Evolutionary conservation across 2,888 invertebrate genomes (phyloP), one percentile per base, ranked within the genome.

Genomic region (Erebia epiphron): DNA sequence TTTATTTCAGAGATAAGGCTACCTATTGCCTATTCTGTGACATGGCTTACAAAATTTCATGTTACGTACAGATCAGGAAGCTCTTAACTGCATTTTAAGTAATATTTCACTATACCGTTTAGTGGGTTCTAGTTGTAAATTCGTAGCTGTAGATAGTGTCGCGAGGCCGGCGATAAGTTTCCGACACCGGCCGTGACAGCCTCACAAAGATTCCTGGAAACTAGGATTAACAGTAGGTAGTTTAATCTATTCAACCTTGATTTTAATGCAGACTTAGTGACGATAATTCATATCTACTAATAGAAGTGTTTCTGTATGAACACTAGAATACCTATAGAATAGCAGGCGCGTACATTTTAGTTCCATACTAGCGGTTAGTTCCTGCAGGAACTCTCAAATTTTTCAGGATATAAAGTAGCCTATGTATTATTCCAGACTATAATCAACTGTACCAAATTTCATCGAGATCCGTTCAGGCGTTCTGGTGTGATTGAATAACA

Each of bases 111-210:
- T 70, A 21, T 26, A 54, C 62, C 67, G 54, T 69, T 65, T 54
- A 49, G 70, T 67, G 67, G 67, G 62, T 70, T 70, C 70, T 18
- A 49, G 70, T 70, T 35, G 66, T 67, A 67, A 67, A 67, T 67
- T 70, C 49, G 54, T 26, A 35, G 7, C 35, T 35, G 35, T 35
- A 61, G 70, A 70, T 70, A 67, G 54, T 35, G 54, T 65, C 57
- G 56, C 43, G 56, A 26, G 43, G 46, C 43, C 43, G n/a, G 62
- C 61, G 70, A 67, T 70, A 70, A 67, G 49, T 70, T 18, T 26
- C 60, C 49, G 62, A 70, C 62, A 62, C 67, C 67, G 49, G 26
- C 56, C 70, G 67, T 67, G 67, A 70, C 70, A 70, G 70, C 56
- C 46, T 16, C 56, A 49, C 66, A 70, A 62, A 64, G 64, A 65